These are phyloP conservation scores for Erannis defoliaria DNA, from an alignment of 2,888 invertebrate genomes.

Conservation along the genomic window DNA sequence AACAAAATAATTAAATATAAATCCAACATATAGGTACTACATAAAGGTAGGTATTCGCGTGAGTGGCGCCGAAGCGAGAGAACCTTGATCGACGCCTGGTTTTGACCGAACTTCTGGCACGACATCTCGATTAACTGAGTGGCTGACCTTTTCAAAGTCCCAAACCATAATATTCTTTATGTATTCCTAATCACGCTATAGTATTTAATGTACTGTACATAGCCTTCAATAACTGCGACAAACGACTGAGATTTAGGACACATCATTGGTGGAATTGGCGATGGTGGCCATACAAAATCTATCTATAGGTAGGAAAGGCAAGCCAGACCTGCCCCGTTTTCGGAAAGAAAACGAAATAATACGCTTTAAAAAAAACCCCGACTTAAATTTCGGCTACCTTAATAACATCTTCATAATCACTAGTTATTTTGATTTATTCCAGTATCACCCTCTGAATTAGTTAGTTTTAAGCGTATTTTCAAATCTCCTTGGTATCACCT, in stretches of 20 bases:
- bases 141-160: slow-evolving; percentile 3
- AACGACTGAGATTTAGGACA: background rate
- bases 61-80: background rate
- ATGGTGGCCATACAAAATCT: too few relatives aligned
- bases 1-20: background rate
- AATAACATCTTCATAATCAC: too few relatives aligned
- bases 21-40: background rate
- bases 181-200: background rate
- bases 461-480: too few relatives aligned
- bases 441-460: too few relatives aligned
- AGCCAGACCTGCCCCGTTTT: too few relatives aligned
- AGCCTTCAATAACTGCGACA: background rate
- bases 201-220: background rate
- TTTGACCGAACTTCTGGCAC: slow-evolving; percentile 15
- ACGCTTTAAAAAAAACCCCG: too few relatives aligned
- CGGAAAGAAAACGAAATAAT: too few relatives aligned
- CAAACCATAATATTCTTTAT: background rate
- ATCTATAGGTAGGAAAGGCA: too few relatives aligned
- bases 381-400: too few relatives aligned
- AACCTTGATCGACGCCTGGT: slow-evolving; percentile 11
- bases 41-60: background rate
- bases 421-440: too few relatives aligned
- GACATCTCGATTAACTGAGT: background rate
- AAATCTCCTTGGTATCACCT: too few relatives aligned
- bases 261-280: background rate